phyloP scores from a whole-genome alignment of 2,888 invertebrate genomes.

The Biston stratarius region DNA sequence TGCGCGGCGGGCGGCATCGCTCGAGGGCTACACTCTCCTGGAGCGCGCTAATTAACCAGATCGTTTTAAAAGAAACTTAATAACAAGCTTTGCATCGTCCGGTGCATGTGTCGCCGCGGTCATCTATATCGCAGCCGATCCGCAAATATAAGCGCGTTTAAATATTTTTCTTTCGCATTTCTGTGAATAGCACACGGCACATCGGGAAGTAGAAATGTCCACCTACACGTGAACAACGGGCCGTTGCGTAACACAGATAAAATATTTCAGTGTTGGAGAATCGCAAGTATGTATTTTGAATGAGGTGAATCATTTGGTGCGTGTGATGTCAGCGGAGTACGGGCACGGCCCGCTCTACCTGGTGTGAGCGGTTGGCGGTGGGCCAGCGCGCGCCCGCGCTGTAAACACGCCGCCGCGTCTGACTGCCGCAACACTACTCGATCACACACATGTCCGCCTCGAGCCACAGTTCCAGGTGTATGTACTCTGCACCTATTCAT shows the following conservation, averaged over 20 bases:
- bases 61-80: slow-evolving; percentile 79
- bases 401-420: slow-evolving; percentile 67
- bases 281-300: slow-evolving; percentile 65
- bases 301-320: slow-evolving; percentile 73
- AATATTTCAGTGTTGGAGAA: slow-evolving; percentile 55
- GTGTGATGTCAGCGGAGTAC: slow-evolving; percentile 71
- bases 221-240: slow-evolving; percentile 47
- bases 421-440: slow-evolving; percentile 41
- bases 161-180: slow-evolving; percentile 34
- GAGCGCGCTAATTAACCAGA: slow-evolving; percentile 82
- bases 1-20: slow-evolving; percentile 57
- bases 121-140: slow-evolving; percentile 48
- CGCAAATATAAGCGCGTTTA: slow-evolving; percentile 41
- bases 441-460: slow-evolving; percentile 28
- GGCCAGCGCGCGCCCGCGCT: slow-evolving; percentile 63
- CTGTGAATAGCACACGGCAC: slow-evolving; percentile 40
- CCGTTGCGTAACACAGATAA: slow-evolving; percentile 51
- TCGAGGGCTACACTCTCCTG: slow-evolving; percentile 64
- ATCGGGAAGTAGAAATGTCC: slow-evolving; percentile 28
- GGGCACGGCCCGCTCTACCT: slow-evolving; percentile 74
- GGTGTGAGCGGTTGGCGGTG: slow-evolving; percentile 77
- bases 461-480: background rate
- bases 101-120: slow-evolving; percentile 66
- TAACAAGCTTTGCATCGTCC: slow-evolving; percentile 76
- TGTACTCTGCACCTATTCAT: slow-evolving; percentile 8